Percentiles rank a stretch among this genome's conserved stretches.
Evolutionary conservation across 1,140 invertebrate species (phyloP).

Genomic region (Sinella curviseta): DNA sequence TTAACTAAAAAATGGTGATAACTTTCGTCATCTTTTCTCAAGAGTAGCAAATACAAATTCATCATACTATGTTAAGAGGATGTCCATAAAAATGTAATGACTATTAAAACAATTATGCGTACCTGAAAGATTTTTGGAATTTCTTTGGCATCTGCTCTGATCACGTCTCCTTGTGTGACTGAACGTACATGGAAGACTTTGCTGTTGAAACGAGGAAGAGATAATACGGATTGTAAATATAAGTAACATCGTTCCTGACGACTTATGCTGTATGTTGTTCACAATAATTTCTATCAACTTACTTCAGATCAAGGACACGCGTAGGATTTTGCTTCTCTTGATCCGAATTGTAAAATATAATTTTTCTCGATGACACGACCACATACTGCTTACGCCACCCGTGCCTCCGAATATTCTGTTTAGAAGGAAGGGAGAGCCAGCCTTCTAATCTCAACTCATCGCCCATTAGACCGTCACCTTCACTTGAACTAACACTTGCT

Average conservation of each 20-base stretch:
- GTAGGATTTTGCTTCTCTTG: conserved; percentile 92
- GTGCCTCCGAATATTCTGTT: conserved; percentile 90
- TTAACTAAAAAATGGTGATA: too few species aligned
- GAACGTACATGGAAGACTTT: conserved; percentile 98
- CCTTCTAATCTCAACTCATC: conserved; percentile 62
- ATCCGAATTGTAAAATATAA: conserved; percentile 96
- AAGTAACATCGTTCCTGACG: too few species aligned
- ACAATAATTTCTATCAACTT: conserved; percentile 51
- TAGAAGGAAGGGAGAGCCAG: conserved; percentile 92
- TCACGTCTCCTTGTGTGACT: conserved; percentile 97
- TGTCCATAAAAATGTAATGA: conserved; percentile 22
- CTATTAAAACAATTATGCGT: conserved; percentile 34
- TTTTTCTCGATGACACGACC: conserved; percentile 93
- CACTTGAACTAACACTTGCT: conserved; percentile 46
- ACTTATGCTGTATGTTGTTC: not conserved
- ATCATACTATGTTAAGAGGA: conserved; percentile 21
- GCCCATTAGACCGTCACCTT: conserved; percentile 41
- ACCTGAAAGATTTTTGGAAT: conserved; percentile 98
- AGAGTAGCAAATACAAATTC: conserved; percentile 36
- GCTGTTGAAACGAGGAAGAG: conserved; percentile 61
- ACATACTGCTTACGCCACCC: conserved; percentile 98
- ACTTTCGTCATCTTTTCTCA: conserved; percentile 29
- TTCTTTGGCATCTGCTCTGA: conserved; percentile 96
- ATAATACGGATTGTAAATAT: not conserved
- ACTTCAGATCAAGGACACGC: conserved; percentile 92